Conservation (phyloP, 1,140 invertebrate species). For the Bombus vancouverensis region DNA sequence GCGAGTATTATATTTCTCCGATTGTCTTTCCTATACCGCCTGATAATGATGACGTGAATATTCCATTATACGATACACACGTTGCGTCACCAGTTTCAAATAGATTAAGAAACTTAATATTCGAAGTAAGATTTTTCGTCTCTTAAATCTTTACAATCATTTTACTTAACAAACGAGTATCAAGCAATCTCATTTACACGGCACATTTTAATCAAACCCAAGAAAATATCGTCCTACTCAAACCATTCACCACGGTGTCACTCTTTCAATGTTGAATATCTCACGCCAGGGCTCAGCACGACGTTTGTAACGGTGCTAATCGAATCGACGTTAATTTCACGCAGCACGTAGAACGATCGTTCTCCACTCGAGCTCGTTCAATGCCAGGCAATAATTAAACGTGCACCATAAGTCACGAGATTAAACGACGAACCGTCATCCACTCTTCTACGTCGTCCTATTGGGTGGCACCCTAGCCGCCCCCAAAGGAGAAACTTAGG, state of each 20-base stretch:
- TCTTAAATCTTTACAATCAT: no score
- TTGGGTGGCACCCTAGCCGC: neutral
- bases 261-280: neutral
- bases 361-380: neutral
- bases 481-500: neutral
- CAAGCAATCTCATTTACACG: no score
- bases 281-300: neutral
- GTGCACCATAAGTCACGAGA: constrained; percentile 58
- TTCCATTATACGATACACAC: no score
- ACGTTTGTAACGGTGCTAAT: neutral
- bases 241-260: neutral
- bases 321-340: constrained; percentile 35
- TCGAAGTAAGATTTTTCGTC: no score
- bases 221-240: no score
- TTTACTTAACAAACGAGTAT: no score
- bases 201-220: no score
- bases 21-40: neutral
- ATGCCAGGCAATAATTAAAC: constrained; percentile 43
- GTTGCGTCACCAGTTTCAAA: neutral
- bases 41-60: neutral
- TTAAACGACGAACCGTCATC: constrained; percentile 63
- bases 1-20: neutral
- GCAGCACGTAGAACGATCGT: neutral
- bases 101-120: no score
- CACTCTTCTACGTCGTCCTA: constrained; percentile 14